Conservation (phyloP, 2,888 invertebrate species). For the Magallana nippona region DNA sequence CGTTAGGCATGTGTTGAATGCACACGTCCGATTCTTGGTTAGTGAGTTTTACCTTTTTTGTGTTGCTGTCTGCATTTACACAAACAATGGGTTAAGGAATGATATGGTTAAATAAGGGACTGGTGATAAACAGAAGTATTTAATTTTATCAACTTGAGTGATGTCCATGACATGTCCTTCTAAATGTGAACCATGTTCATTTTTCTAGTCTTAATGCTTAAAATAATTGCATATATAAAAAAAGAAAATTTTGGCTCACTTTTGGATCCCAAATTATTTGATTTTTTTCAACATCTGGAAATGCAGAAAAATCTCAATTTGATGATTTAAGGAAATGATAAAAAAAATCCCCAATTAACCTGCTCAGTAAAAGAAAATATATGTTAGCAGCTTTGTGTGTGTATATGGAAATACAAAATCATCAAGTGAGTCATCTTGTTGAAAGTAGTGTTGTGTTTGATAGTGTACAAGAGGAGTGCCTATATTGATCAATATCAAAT, state of each 20-base stretch:
- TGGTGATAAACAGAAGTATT: background rate
- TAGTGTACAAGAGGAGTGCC: slow-evolving; percentile 2
- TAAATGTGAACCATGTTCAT: slow-evolving; percentile 4
- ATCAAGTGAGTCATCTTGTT: too few species aligned
- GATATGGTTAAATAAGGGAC: background rate
- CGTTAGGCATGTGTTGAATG: background rate
- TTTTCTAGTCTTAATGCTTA: background rate
- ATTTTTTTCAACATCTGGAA: too few species aligned
- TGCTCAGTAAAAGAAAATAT: too few species aligned
- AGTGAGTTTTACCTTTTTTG: slow-evolving; percentile 11
- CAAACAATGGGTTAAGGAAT: background rate
- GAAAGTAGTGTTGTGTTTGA: background rate
- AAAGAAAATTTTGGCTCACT: too few species aligned
- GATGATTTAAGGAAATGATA: too few species aligned
- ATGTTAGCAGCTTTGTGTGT: too few species aligned
- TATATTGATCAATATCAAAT: slow-evolving; percentile 27
- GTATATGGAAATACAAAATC: too few species aligned
- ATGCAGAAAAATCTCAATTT: too few species aligned
- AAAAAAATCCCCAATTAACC: too few species aligned
- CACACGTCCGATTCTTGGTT: background rate
- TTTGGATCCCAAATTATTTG: too few species aligned
- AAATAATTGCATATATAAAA: background rate
- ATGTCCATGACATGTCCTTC: slow-evolving; percentile 7
- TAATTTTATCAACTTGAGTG: background rate
- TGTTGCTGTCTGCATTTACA: background rate